phyloP scores from a whole-genome alignment of 2,888 invertebrate species.

The Ctenicera cuprea region DNA sequence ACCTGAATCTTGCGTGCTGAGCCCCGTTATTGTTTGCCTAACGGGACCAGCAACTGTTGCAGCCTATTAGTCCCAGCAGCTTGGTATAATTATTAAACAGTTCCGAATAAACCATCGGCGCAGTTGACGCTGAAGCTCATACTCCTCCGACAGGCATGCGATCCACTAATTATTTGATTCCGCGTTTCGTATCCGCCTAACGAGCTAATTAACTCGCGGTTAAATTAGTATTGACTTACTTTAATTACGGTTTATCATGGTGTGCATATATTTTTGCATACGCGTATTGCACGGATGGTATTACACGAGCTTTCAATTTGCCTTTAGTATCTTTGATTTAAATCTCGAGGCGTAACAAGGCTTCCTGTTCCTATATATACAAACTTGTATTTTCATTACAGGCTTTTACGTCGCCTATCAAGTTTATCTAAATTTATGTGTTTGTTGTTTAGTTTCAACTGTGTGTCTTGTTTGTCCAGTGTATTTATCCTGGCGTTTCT shows the following conservation, averaged over 20 bases:
- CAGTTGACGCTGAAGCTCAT: constrained; percentile 46
- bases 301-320: constrained; percentile 9
- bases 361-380: constrained; percentile 8
- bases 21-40: constrained; percentile 49
- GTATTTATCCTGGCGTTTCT: too few relatives aligned
- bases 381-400: constrained; percentile 13
- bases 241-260: constrained; percentile 54
- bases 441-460: constrained; percentile 7
- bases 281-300: constrained; percentile 17
- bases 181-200: constrained; percentile 62
- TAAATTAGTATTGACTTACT: constrained; percentile 62
- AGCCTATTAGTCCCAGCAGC: constrained; percentile 52
- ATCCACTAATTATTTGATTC: constrained; percentile 61
- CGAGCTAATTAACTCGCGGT: constrained; percentile 62
- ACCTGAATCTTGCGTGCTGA: constrained; percentile 52
- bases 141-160: constrained; percentile 42
- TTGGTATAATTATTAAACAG: constrained; percentile 54
- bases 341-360: constrained; percentile 4
- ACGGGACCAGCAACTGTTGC: constrained; percentile 53
- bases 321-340: constrained; percentile 18
- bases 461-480: too few relatives aligned
- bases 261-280: constrained; percentile 36
- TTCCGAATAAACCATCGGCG: constrained; percentile 50
- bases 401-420: neutral
- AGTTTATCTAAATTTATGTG: constrained; percentile 7